Percentiles rank a stretch among this genome's conserved stretches.
Conservation (phyloP, 92 coral and sea anemone genomes). For the Desmophyllum pertusum region DNA sequence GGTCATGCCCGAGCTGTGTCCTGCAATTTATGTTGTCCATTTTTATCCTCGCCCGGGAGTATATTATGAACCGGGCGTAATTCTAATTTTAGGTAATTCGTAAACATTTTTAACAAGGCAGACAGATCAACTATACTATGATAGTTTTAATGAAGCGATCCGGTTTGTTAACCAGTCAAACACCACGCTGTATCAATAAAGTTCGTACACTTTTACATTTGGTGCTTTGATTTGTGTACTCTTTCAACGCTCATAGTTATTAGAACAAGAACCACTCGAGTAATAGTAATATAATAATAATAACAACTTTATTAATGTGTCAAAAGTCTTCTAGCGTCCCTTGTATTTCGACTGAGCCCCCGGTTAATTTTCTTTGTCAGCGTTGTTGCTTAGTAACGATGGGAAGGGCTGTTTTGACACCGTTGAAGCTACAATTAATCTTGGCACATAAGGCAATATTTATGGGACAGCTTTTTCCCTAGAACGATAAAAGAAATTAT, state of each 20-base stretch:
- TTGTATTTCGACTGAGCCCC: no score
- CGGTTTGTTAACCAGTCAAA: conserved; percentile 21
- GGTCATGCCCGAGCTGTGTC: background rate
- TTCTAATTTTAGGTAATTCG: background rate
- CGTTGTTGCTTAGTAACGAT: background rate
- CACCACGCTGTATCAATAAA: conserved; percentile 43
- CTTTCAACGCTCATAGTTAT: no score
- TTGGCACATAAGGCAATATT: background rate
- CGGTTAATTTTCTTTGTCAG: background rate
- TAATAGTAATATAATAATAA: no score
- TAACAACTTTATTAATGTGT: no score
- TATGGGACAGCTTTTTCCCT: no score
- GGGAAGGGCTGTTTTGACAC: no score
- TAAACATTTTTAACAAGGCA: background rate
- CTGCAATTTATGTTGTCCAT: background rate
- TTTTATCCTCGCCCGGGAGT: background rate
- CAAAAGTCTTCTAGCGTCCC: no score
- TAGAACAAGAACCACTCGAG: no score
- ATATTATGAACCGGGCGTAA: conserved; percentile 13
- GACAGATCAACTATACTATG: background rate
- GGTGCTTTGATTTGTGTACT: background rate
- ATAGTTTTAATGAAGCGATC: conserved; percentile 10
- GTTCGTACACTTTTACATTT: conserved; percentile 42
- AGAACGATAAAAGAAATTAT: no score
- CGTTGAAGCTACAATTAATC: no score